These are phyloP conservation scores for Pentalonia nigronervosa DNA, from an alignment of 1,140 invertebrate genomes.

Conservation along the genomic window DNA sequence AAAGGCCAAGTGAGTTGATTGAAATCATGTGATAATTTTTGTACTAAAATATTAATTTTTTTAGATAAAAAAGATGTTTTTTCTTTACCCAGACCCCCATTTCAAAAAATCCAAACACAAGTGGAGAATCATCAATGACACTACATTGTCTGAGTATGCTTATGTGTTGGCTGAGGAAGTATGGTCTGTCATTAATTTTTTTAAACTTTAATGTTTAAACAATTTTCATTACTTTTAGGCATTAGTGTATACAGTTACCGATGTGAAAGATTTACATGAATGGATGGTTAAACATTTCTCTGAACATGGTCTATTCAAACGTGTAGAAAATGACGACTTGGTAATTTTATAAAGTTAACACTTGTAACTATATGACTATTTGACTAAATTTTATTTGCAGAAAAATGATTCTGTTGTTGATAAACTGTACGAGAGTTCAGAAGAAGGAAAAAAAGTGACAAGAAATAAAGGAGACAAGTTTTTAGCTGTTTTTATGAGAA, in stretches of 20 bases:
- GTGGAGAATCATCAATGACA: constrained; percentile 97
- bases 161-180: constrained; percentile 88
- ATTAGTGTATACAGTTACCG: constrained; percentile 94
- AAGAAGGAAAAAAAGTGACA: constrained; percentile 98
- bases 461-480: constrained; percentile 94
- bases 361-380: neutral
- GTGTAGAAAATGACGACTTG: constrained; percentile 65
- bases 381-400: constrained; percentile 66
- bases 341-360: constrained; percentile 49
- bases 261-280: constrained; percentile 95
- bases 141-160: constrained; percentile 94
- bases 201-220: constrained; percentile 43
- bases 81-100: constrained; percentile 99
- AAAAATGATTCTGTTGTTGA: constrained; percentile 82
- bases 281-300: constrained; percentile 96
- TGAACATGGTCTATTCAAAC: constrained; percentile 89
- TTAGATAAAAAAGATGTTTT: constrained; percentile 97
- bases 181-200: constrained; percentile 61
- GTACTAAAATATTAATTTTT: constrained; percentile 63
- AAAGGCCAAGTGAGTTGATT: constrained; percentile 82
- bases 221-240: constrained; percentile 70
- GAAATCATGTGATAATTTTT: neutral
- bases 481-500: constrained; percentile 86
- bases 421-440: constrained; percentile 90
- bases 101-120: constrained; percentile 99